Base-by-base conservation (phyloP, 1,140 invertebrate genomes). In the Eufriesea mexicana region DNA sequence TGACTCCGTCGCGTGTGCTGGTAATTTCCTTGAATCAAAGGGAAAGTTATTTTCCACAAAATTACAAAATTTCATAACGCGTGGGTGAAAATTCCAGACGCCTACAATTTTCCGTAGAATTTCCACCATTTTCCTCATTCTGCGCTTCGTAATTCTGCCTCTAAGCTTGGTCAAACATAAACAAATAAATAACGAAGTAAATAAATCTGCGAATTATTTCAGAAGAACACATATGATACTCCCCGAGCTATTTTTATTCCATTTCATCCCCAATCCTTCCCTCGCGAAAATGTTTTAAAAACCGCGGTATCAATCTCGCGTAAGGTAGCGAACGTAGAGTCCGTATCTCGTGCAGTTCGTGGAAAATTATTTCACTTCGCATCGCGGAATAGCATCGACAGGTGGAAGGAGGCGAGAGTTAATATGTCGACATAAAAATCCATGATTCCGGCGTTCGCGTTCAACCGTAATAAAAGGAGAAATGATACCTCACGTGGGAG, bases 381-480 rank as follows among this genome's bases (percentile, higher is more conserved):
- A 35, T 4, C 8, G 8, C 1, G 28, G 35, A 62, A 62, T 62
- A 62, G 20, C 28, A 18, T 18, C 28, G 16, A 62, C 25, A 62
- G 1, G 57, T 16, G 18, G 18, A 18, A 35, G 8, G 5, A 1
- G 25, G 2, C 18, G 2, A 20, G 8, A 62, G 28, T 70, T 78
- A 47, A 78, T 78, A 57, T 54, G 9, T 16, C 18, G 5, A 54
- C 7, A 14, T 57, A 66, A 68, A 42, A 78, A 55, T 57, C 42
- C 20, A 57, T 16, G 10, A 25, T 28, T 28, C 35, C 12, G 20
- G n/a, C 9, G 6, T 23, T 25, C 66, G 20, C 25, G 45, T 72
- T 61, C 25, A 79, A 23, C 14, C 42, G 54, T 35, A 57, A 62
- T 70, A 82, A 86, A 72, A 86, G 25, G 7, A 57, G 2, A 25